A percentile compares a stretch with the other conserved stretches of the same genome.
phyloP scores from a whole-genome alignment of 2,113 vertebrate genomes.

The Thomomys bottae region DNA sequence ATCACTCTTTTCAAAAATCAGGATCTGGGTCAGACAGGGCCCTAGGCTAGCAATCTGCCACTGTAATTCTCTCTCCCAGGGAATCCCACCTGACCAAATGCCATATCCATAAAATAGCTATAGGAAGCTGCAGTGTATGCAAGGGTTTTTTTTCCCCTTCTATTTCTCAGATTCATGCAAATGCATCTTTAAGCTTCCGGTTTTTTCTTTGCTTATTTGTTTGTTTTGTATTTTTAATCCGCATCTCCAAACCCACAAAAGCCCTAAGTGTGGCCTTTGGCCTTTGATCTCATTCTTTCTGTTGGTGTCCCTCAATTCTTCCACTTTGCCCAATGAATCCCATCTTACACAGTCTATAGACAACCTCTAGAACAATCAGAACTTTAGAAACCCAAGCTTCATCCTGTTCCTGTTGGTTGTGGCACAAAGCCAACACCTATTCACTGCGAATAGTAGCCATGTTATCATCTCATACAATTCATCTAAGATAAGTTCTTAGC shows the following conservation, averaged over 20 bases:
- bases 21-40: constrained; percentile 71
- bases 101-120: background rate
- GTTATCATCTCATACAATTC: background rate
- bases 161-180: constrained; percentile 31
- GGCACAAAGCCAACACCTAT: background rate
- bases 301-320: background rate
- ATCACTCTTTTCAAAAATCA: constrained; percentile 75
- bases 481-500: background rate
- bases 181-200: constrained; percentile 32
- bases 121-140: background rate
- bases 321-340: background rate
- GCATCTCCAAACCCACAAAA: background rate
- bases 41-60: constrained; percentile 46
- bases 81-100: constrained; percentile 61
- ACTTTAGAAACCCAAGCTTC: background rate
- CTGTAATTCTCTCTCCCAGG: constrained; percentile 59
- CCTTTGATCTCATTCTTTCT: background rate
- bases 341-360: background rate
- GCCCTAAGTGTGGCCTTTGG: background rate
- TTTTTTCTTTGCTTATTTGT: too few species aligned
- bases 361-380: background rate
- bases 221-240: constrained; percentile 26
- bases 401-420: background rate
- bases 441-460: background rate
- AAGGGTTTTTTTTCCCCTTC: background rate